Evolutionary conservation across 2,113 vertebrate species (phyloP).

Genomic region (Menura novaehollandiae): DNA sequence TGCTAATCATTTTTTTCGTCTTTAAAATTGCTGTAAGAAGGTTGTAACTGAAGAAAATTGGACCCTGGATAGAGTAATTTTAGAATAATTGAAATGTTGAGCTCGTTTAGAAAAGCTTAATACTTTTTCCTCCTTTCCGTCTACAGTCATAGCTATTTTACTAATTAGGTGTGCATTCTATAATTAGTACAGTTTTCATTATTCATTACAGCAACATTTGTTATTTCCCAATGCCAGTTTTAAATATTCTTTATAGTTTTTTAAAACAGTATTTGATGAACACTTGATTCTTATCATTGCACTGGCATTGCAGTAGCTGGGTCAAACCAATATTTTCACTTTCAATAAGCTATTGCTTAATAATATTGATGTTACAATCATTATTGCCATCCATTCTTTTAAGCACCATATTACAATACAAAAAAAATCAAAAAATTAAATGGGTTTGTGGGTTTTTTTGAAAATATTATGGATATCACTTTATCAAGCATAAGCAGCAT

Average conservation of each 20-base stretch:
- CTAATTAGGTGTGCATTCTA: background rate
- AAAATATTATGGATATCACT: background rate
- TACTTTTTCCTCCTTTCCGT: background rate
- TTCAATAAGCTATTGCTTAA: background rate
- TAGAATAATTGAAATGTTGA: background rate
- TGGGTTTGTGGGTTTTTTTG: rapidly evolving
- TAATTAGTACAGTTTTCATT: background rate
- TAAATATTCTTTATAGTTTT: background rate
- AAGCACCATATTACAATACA: background rate
- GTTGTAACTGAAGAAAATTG: background rate
- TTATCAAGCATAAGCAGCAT: background rate
- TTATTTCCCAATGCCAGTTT: background rate
- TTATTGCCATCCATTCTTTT: background rate
- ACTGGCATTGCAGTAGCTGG: background rate
- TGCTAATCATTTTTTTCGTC: background rate
- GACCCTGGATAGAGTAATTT: background rate
- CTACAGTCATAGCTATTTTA: background rate
- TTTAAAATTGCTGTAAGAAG: background rate
- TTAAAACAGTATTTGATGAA: background rate
- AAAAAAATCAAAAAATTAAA: background rate
- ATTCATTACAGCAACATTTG: background rate
- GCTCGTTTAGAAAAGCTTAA: background rate
- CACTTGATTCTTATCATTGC: background rate
- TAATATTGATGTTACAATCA: background rate
- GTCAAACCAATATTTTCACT: background rate